phyloP scores from a whole-genome alignment of 2,113 vertebrate species.

The Genyomyrus donnyi region DNA sequence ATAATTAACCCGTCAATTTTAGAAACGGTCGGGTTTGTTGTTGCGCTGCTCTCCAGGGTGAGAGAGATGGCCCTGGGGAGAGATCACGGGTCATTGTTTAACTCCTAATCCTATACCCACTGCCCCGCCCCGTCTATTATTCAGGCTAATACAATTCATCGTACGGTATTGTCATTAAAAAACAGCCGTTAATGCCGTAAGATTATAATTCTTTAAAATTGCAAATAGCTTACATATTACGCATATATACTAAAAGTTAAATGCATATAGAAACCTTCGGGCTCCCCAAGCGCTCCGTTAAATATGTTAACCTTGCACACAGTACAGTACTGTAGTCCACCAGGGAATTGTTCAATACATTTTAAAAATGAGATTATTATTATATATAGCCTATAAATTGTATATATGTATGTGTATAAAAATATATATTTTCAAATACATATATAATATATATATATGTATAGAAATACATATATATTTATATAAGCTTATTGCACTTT shows the following conservation, averaged over 20 bases:
- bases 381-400: not conserved
- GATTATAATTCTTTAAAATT: not conserved
- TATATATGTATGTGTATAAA: not conserved
- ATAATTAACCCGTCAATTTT: not conserved
- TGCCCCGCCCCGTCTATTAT: not conserved
- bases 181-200: not conserved
- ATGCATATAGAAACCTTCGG: not conserved
- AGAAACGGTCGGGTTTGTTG: not conserved
- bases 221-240: not conserved
- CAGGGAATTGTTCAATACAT: not conserved
- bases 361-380: not conserved
- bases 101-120: not conserved
- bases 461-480: not conserved
- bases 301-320: not conserved
- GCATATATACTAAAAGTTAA: not conserved
- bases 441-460: not conserved
- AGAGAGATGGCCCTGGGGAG: not conserved
- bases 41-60: not conserved
- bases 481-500: not conserved
- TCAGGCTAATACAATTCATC: not conserved
- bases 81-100: not conserved
- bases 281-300: not conserved
- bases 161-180: not conserved
- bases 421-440: not conserved
- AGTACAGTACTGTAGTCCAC: not conserved